Evolutionary conservation across 1,140 invertebrate genomes (phyloP).

Genomic region (Sarcophaga bullata): DNA sequence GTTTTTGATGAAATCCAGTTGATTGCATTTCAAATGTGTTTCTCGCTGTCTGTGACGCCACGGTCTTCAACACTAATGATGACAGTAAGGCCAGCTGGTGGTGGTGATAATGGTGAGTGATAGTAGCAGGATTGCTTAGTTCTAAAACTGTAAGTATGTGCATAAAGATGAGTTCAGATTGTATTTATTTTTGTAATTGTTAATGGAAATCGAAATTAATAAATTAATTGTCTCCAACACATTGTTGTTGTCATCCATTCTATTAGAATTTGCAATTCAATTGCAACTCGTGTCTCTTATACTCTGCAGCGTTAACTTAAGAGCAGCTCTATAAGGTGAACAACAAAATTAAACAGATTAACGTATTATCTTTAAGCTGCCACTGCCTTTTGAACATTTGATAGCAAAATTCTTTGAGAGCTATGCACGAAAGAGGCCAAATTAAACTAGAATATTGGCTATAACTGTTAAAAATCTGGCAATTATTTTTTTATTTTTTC

Average conservation of each 20-base stretch:
- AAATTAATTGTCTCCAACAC: slow-evolving; percentile 35
- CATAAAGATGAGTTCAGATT: too few species aligned
- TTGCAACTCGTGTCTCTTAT: slow-evolving; percentile 10
- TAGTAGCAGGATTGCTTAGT: not conserved
- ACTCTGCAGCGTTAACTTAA: not conserved
- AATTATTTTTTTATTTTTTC: too few species aligned
- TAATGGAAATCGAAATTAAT: slow-evolving; percentile 32
- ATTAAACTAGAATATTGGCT: not conserved
- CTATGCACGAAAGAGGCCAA: too few species aligned
- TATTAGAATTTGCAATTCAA: slow-evolving; percentile 28
- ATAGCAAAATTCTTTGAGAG: too few species aligned
- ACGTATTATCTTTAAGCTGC: too few species aligned
- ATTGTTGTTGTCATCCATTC: not conserved
- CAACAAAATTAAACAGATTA: too few species aligned
- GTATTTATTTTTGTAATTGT: slow-evolving; percentile 33
- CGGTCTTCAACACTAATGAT: slow-evolving; percentile 40
- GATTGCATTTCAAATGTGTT: not conserved
- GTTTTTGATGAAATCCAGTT: slow-evolving; percentile 6
- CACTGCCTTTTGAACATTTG: too few species aligned
- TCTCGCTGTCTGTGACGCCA: slow-evolving; percentile 25
- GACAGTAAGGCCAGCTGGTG: slow-evolving; percentile 25
- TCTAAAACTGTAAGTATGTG: not conserved
- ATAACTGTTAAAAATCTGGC: too few species aligned
- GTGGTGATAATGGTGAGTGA: not conserved
- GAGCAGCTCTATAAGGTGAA: too few species aligned